Base-by-base conservation (phyloP, 2,888 invertebrate species). In the Ophioninae sp. region DNA sequence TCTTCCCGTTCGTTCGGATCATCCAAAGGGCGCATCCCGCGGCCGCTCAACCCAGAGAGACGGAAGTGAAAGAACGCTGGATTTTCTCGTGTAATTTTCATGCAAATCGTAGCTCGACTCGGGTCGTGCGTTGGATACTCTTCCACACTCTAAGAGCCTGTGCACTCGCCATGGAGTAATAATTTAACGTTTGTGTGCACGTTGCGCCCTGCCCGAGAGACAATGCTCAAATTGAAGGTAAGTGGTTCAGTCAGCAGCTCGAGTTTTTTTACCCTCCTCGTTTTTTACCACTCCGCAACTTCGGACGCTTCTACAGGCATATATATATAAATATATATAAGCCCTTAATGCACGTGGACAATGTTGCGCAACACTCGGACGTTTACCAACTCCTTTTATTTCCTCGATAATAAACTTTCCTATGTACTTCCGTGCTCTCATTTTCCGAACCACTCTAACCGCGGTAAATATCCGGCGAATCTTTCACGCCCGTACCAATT, bases 171-270 rank as follows among this genome's bases (percentile, higher is more conserved):
- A 68, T 59, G 59, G 23, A 59, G 58, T 76, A 63, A 69, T 76
- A 63, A 69, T 23, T 58, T 22, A 41, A 51, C 44, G 20, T 74
- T 10, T 44, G 61, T 58, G 68, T 56, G 71, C 73, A 51, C 65
- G 59, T 75, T 71, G 71, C 56, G 69, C 68, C 72, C 76, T 17
- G 51, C 51, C 17, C 51, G 13, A 22, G 63, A 68, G 41, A 78
- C 75, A 79, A 81, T 83, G 68, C 67, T 85, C 81, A 85, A 85
- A 86, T 86, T 83, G 83, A 68, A 81, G 79, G 77, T 81, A 85
- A 85, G 64, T 83, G 78, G 37, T 73, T 81, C 58, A 79, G 74
- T 44, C 51, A 84, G 76, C 75, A 68, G 75, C 72, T 41, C 61
- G 67, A 77, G 67, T 56, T 81, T 75, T 73, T 13, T 30, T 30